Percentiles rank a stretch among this genome's conserved stretches.
phyloP scores from a whole-genome alignment of 2,888 invertebrate species.

The Ceraclea dissimilis region DNA sequence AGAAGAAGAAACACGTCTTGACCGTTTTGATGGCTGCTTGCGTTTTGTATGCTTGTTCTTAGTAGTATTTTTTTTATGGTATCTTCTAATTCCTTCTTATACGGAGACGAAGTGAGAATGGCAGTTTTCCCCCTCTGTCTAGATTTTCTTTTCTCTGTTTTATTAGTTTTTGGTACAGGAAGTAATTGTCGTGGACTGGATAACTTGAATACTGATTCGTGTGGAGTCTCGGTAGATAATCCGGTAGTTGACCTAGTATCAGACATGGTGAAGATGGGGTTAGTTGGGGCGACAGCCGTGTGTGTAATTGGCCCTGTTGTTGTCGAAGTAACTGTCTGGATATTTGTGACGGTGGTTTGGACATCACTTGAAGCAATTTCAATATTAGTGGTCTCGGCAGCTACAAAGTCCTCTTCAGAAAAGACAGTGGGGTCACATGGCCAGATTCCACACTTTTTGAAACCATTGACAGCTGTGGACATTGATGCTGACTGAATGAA shows the following conservation, averaged over 20 bases:
- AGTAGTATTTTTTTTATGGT: too few relatives aligned
- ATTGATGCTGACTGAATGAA: neutral
- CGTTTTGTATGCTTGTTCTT: too few relatives aligned
- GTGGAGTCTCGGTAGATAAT: neutral
- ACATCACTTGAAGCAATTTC: neutral
- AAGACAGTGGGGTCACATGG: neutral
- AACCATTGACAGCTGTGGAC: neutral
- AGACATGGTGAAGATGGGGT: neutral
- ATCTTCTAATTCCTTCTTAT: neutral
- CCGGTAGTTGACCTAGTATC: neutral
- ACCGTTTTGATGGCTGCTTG: too few relatives aligned
- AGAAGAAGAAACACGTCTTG: too few relatives aligned
- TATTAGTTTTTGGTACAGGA: neutral
- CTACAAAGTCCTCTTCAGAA: neutral
- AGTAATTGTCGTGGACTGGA: neutral
- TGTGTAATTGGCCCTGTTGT: neutral
- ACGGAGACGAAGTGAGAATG: neutral
- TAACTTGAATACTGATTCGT: neutral
- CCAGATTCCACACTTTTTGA: neutral
- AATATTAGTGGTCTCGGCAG: neutral
- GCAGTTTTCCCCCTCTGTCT: neutral
- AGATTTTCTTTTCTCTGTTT: neutral
- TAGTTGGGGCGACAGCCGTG: neutral
- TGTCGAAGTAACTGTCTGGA: neutral
- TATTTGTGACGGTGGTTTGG: too few relatives aligned